These are phyloP conservation scores for Esox lucius DNA, from an alignment of 2,797 vertebrate species.

Conservation along the genomic window DNA sequence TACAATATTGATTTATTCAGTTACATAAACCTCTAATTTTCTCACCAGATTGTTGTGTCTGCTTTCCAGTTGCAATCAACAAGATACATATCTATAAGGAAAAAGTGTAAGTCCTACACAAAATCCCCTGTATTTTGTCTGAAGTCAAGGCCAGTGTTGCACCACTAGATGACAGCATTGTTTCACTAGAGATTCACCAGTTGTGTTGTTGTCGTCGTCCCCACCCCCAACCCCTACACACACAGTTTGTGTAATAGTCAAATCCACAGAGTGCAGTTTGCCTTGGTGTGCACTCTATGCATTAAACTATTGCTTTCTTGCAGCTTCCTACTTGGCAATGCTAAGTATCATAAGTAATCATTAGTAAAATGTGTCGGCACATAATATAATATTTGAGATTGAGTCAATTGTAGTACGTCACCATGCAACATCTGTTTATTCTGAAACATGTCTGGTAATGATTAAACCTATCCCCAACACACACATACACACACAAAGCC, in stretches of 20 bases:
- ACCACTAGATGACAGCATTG: slow-evolving; percentile 70
- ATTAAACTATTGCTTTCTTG: too few species aligned
- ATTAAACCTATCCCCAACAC: not conserved
- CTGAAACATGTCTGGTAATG: too few species aligned
- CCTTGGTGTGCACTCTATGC: too few species aligned
- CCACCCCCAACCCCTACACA: too few species aligned
- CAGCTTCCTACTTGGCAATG: too few species aligned
- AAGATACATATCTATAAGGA: not conserved
- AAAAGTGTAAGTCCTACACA: not conserved
- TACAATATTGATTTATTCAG: not conserved
- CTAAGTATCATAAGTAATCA: too few species aligned
- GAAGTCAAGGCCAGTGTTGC: slow-evolving; percentile 7
- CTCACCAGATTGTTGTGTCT: not conserved
- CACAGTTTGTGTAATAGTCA: not conserved
- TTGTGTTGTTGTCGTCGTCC: too few species aligned
- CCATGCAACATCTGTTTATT: too few species aligned
- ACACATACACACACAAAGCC: not conserved
- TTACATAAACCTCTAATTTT: not conserved
- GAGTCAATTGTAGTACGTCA: too few species aligned
- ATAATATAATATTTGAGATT: too few species aligned
- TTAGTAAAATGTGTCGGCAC: too few species aligned
- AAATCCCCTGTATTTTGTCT: not conserved
- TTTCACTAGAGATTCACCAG: slow-evolving; percentile 31
- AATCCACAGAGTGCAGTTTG: too few species aligned
- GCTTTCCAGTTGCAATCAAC: not conserved